Base-by-base conservation (phyloP, 2,113 vertebrate species). In the Paradoxurus hermaphroditus region DNA sequence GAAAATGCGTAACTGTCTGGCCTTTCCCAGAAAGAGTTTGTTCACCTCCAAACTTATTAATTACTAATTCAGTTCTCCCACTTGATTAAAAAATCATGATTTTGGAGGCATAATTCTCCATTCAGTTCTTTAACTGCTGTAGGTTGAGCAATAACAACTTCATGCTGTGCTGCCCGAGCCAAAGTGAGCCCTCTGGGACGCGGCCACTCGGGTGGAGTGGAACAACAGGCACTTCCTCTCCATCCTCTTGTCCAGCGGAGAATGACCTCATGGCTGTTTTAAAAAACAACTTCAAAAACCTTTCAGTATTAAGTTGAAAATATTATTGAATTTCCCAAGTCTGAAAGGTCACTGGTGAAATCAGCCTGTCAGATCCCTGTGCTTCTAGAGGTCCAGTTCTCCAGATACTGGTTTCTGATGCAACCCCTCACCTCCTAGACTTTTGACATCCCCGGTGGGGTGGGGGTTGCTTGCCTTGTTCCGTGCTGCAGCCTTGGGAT, bases 211-310 rank as follows among this genome's bases (percentile, higher is more conserved):
- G 98, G 98, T 98, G 98, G 98, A 97, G 98, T 97, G 96, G 97
- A 98, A 94, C 36, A 87, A 93, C 97, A 79, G 87, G 94, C 97
- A 82, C 95, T 99, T 98, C 98, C 98, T 98, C 51, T 97, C 36
- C 21, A 9, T 78, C 56, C 97, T 97, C 92, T 88, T 67, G 87
- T 97, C 96, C 86, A 92, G 97, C 97, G 68, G 96, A 96, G 97
- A 92, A 90, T 99, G 98, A 98, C 97, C 94, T 99, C 98, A 99
- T 94, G 97, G 59, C 92, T 98, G 67, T 97, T 96, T 96, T 98
- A 91, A 36, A 94, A 94, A 89, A 89, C 44, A 98, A 94, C 98
- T 99, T 98, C 73, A 95, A 94, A 93, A 83, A 86, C 63, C 49
- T 56, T 93, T 81, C n/a, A 96, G 23, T 79, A 62, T 90, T 18